Base-by-base conservation (phyloP, 2,113 vertebrate genomes). In the Amphilophus citrinellus region DNA sequence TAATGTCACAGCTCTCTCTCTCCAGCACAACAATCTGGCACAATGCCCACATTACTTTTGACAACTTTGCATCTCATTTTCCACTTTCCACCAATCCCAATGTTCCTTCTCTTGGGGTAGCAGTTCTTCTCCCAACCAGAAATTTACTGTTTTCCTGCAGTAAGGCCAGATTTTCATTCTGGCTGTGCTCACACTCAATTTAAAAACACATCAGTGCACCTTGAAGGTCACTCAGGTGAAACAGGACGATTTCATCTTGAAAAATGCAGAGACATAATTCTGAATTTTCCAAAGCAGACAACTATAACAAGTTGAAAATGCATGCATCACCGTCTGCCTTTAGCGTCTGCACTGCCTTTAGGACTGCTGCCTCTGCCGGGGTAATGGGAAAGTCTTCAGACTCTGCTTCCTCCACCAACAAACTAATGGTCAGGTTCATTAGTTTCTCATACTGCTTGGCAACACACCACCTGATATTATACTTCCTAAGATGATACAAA, bases 31-130 rank as follows among this genome's bases (percentile, higher is more conserved):
- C 17, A 71, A 30, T 53, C 17, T 20, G 44, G 66, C 50, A 32
- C 47, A 73, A 14, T 18, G 24, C 68, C 47, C 18, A 73, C 68
- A 73, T 73, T 32, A 56, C 68, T 73, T 44, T 32, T 71, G 44
- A 71, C 44, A 71, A 53, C 27, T 56, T 73, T 73, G 17, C 27
- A 73, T n/a, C 68, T 73, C 27, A n/a, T 56, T 73, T 73, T 53
- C 68, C 10, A n/a, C 47, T 56, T 56, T 20, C 7, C 30, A 35
- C 47, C 3, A 32, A 56, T 73, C 68, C 32, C 18, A 10, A n/a
- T 56, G 32, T 6, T 35, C 27, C 27, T 71, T 50, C 44, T 73
- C 68, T 20, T 73, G 27, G 47, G 10, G 17, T 0, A 4, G 47
- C 47, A 73, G 56, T 24, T 56, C 44, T 73, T 73, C 47, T 56